Evolutionary conservation across 37 sponge, comb jelly and placozoan species (phyloP).

Genomic region (Ephydatia muelleri): DNA sequence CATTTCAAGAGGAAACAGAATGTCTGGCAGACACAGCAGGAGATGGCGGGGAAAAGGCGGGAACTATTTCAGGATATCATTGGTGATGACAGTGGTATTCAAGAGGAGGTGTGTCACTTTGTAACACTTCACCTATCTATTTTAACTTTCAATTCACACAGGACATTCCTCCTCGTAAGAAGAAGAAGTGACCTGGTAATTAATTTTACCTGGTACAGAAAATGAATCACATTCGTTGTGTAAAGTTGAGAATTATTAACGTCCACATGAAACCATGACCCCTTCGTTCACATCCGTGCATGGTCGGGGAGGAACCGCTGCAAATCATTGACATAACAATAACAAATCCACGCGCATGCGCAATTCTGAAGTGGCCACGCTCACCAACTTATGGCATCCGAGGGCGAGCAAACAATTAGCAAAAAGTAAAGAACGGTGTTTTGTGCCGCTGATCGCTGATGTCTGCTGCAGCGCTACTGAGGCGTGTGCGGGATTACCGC

Average conservation of each 20-base stretch:
- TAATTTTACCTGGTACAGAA: not conserved
- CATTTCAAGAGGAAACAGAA: constrained; percentile 57
- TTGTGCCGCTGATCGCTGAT: not conserved
- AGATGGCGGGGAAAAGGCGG: constrained; percentile 20
- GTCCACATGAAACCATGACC: too few species aligned
- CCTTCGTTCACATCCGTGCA: too few species aligned
- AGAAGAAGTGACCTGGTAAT: not conserved
- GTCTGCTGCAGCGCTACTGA: constrained; percentile 4
- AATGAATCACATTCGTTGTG: not conserved
- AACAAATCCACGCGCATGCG: not conserved
- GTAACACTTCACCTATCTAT: not conserved
- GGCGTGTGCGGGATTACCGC: constrained; percentile 25
- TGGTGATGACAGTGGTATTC: not conserved
- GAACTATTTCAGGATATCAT: constrained; percentile 64
- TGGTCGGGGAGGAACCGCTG: too few species aligned
- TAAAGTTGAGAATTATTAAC: too few species aligned
- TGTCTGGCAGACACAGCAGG: constrained; percentile 28
- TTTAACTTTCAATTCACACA: not conserved
- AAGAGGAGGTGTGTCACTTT: not conserved
- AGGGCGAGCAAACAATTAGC: not conserved
- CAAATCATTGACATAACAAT: too few species aligned
- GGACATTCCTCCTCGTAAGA: not conserved
- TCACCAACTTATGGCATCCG: not conserved
- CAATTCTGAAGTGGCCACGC: not conserved
- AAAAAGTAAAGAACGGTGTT: not conserved